A percentile compares a stretch with the other conserved stretches of the same genome.
phyloP scores from a whole-genome alignment of 2,888 invertebrate genomes.

The Phrixothrix hirtus region DNA sequence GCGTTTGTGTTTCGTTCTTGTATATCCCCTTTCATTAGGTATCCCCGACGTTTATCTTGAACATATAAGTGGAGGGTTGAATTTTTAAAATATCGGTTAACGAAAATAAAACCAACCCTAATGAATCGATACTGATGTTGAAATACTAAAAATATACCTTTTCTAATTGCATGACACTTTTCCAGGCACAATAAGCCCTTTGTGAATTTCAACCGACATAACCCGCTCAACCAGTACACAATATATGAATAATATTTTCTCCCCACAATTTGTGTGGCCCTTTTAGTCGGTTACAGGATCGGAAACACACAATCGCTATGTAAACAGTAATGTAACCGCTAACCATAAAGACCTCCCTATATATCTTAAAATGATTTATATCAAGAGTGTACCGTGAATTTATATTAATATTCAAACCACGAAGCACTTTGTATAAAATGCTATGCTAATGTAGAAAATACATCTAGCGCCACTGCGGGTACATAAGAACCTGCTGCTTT shows the following conservation, averaged over 20 bases:
- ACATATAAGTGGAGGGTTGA: neutral
- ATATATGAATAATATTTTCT: neutral
- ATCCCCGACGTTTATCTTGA: constrained; percentile 2
- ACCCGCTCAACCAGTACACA: neutral
- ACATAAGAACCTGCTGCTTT: constrained; percentile 26
- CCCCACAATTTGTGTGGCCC: too few species aligned
- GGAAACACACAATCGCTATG: neutral
- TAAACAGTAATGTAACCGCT: constrained; percentile 12
- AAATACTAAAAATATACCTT: too few species aligned
- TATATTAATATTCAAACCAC: constrained; percentile 51
- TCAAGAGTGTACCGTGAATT: constrained; percentile 39
- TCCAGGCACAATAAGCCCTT: too few species aligned
- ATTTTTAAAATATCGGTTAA: constrained; percentile 4
- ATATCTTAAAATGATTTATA: constrained; percentile 42
- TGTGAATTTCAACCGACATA: too few species aligned
- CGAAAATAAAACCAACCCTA: neutral
- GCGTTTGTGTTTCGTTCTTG: neutral
- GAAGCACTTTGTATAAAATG: constrained; percentile 49
- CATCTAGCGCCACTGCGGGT: constrained; percentile 33
- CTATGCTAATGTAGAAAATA: constrained; percentile 49
- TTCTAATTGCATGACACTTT: too few species aligned
- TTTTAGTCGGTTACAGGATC: too few species aligned
- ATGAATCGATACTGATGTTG: too few species aligned
- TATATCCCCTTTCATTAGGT: too few species aligned
- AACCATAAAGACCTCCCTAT: constrained; percentile 9